Percentiles rank a stretch among this genome's conserved stretches.
phyloP scores from a whole-genome alignment of 2,113 vertebrate species.

The Meriones unguiculatus region DNA sequence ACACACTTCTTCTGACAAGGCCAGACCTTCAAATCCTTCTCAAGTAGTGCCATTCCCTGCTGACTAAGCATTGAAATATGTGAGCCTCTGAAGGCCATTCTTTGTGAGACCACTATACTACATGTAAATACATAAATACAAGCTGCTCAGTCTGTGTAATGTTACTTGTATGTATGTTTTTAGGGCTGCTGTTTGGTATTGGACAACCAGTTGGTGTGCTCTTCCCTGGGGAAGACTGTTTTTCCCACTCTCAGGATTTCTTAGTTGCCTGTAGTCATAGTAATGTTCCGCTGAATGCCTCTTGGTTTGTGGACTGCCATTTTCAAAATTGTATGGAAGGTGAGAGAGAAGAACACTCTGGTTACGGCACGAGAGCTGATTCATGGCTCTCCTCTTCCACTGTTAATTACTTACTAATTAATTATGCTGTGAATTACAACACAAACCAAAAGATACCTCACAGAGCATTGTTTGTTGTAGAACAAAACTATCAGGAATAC shows the following conservation, averaged over 20 bases:
- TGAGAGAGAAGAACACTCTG: not conserved
- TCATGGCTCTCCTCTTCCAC: not conserved
- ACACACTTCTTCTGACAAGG: not conserved
- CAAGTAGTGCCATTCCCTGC: not conserved
- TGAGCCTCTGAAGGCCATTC: not conserved
- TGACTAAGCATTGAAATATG: not conserved
- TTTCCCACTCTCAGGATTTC: not conserved
- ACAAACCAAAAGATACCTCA: not conserved
- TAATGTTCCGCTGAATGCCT: not conserved
- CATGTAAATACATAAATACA: not conserved
- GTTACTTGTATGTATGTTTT: not conserved
- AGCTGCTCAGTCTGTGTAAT: not conserved
- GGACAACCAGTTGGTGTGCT: no score
- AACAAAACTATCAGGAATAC: not conserved
- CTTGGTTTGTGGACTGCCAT: not conserved
- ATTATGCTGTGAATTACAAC: not conserved
- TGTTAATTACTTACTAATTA: not conserved
- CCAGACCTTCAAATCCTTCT: not conserved
- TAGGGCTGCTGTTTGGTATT: no score
- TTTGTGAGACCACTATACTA: not conserved
- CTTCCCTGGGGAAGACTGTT: no score
- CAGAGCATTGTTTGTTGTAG: not conserved
- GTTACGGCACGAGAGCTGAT: not conserved
- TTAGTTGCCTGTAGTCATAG: not conserved
- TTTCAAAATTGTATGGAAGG: not conserved